Evolutionary conservation across 2,797 vertebrate species (phyloP), one percentile per base, ranked within the genome.

Genomic region (Oreonectes daqikongensis): DNA sequence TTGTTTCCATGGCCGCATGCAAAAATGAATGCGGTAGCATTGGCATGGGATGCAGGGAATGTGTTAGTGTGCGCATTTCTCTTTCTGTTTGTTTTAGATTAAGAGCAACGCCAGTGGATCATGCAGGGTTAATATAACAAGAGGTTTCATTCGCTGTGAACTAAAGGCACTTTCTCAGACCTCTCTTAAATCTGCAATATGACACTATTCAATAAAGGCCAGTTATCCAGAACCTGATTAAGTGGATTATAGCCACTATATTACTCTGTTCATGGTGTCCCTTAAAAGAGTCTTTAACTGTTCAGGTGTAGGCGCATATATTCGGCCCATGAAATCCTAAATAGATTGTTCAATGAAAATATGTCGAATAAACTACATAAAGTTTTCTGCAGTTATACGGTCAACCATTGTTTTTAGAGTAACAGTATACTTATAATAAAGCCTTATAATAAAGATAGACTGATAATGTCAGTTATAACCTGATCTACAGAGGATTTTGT

Each of bases 41-140:
- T 80, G 80, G 81, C 67, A 80, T 87, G 88, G 90, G 90, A 91
- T 92, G 86, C 77, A 78, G 85, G 86, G 91, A 92, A 93, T 92
- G 88, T 84, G 75, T 73, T 82, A 81, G 83, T 83, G 84, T 82
- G 88, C 90, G 88, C 86, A 88, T 92, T 91, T 87, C 69, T 80
- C n/a, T 80, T 77, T 84, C 82, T 69, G 69, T 77, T 72, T 2
- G 32, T 57, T 77, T 66, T 69, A 52, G 17, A 68, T 38, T 38
- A 38, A 72, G 72, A 64, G 46, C 38, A 44, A 7, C 61, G 66
- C 57, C 18, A 60, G 42, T 24, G 32, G 68, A 10, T 52, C 46
- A 52, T 73, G 64, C 65, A n/a, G 55, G 66, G 44, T 63, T 69
- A 63, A 61, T 38, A 5, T 24, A 61, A 69, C 66, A 30, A 50